phyloP scores from a whole-genome alignment of 2,888 invertebrate genomes.

The Eilema sororculum region DNA sequence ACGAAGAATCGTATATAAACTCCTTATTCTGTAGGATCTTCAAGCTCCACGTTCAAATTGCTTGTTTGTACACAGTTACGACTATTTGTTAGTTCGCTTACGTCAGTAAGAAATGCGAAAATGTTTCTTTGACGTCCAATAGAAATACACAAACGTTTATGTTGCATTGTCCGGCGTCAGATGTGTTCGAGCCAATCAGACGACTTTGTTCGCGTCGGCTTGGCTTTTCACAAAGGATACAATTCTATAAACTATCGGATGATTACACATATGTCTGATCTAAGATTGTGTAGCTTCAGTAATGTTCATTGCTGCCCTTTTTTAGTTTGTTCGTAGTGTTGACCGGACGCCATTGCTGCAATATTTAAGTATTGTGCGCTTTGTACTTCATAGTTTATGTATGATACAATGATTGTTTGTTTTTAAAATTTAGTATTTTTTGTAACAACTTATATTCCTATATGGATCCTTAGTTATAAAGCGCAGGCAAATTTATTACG shows the following conservation, averaged over 20 bases:
- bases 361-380: constrained; percentile 3
- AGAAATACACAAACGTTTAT: constrained; percentile 77
- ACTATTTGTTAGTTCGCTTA: constrained; percentile 73
- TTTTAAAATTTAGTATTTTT: not conserved
- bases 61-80: constrained; percentile 69
- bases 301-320: constrained; percentile 34
- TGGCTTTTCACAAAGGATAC: constrained; percentile 60
- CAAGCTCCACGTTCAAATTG: constrained; percentile 56
- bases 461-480: not conserved
- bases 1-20: constrained; percentile 59
- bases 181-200: constrained; percentile 70
- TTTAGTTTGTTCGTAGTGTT: constrained; percentile 23
- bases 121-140: constrained; percentile 68
- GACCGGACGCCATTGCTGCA: constrained; percentile 8
- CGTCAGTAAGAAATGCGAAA: constrained; percentile 65
- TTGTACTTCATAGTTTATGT: not conserved
- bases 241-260: constrained; percentile 61
- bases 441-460: not conserved
- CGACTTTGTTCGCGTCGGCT: constrained; percentile 63
- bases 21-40: constrained; percentile 51
- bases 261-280: constrained; percentile 40
- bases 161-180: constrained; percentile 72
- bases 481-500: too few species aligned
- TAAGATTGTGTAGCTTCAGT: constrained; percentile 39
- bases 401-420: not conserved